Evolutionary conservation across 1,140 invertebrate species (phyloP).

Genomic region (Drosophila asahinai): DNA sequence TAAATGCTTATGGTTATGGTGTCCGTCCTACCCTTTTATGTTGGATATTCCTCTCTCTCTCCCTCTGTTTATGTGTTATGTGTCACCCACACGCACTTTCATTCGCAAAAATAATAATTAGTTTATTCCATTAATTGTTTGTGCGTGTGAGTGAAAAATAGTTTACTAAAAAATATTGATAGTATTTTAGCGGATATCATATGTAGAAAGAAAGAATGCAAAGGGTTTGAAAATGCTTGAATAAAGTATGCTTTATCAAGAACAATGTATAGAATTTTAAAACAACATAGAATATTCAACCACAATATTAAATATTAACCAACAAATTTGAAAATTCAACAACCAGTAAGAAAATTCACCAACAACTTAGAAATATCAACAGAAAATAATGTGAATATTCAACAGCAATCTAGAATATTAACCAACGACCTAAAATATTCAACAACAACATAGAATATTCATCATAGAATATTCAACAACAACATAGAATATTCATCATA

Average conservation of each 20-base stretch:
- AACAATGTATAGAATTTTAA: neutral
- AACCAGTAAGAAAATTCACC: neutral
- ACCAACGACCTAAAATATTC: no score
- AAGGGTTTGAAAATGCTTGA: slow-evolving; percentile 6
- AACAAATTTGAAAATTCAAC: neutral
- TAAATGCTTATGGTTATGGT: slow-evolving; percentile 76
- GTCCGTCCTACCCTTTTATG: slow-evolving; percentile 34
- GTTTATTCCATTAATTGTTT: slow-evolving; percentile 11
- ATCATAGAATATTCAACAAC: neutral
- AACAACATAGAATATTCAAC: neutral
- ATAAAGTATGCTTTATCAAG: slow-evolving; percentile 25
- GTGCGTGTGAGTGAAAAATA: slow-evolving; percentile 36
- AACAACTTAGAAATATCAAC: neutral
- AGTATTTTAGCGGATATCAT: slow-evolving; percentile 22
- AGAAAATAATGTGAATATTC: neutral
- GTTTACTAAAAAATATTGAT: slow-evolving; percentile 34
- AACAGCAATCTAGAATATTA: neutral
- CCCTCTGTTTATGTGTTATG: slow-evolving; percentile 41
- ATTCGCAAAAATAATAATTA: slow-evolving; percentile 14
- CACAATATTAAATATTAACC: neutral
- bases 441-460: neutral
- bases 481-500: neutral
- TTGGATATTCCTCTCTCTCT: slow-evolving; percentile 40
- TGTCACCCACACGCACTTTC: slow-evolving; percentile 28
- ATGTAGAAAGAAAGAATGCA: slow-evolving; percentile 29